A percentile compares a stretch with the other conserved stretches of the same genome.
Evolutionary conservation across 2,888 invertebrate genomes (phyloP).

Genomic region (Nomada ferruginata): DNA sequence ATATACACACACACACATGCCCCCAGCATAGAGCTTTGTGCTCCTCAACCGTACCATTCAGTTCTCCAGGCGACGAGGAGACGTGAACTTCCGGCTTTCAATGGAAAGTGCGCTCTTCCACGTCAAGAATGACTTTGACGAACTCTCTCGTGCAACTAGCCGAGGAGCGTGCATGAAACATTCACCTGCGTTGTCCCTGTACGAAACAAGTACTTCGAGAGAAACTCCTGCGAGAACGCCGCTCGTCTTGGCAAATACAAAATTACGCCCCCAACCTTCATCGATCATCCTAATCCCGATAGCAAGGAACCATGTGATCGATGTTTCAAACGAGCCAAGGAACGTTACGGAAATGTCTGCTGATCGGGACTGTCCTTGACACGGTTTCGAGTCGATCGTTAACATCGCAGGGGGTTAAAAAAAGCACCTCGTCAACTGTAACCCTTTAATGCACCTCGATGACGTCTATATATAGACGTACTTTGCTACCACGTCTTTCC

Average conservation of each 20-base stretch:
- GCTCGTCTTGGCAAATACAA: background rate
- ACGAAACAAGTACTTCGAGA: background rate
- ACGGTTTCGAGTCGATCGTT: slow-evolving; percentile 56
- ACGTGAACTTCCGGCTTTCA: slow-evolving; percentile 51
- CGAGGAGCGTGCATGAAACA: slow-evolving; percentile 2
- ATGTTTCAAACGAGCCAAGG: slow-evolving; percentile 16
- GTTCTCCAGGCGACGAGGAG: slow-evolving; percentile 33
- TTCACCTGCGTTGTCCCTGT: too few relatives aligned
- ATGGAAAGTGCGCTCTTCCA: slow-evolving; percentile 36
- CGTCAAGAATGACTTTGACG: slow-evolving; percentile 44
- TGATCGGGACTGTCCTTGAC: slow-evolving; percentile 69
- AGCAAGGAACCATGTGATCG: background rate
- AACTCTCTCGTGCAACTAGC: slow-evolving; percentile 13
- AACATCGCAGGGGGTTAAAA: slow-evolving; percentile 46
- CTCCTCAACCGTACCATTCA: slow-evolving; percentile 29
- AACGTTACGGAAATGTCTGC: slow-evolving; percentile 68
- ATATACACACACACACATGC: background rate
- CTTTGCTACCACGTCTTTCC: slow-evolving; percentile 1
- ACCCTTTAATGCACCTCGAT: slow-evolving; percentile 39
- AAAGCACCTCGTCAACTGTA: slow-evolving; percentile 26
- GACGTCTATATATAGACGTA: slow-evolving; percentile 36
- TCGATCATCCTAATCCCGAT: slow-evolving; percentile 45
- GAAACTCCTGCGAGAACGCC: background rate
- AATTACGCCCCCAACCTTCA: background rate
- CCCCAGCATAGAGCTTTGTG: background rate